phyloP scores from a whole-genome alignment of 1,140 invertebrate genomes.

The Schlechtendalia chinensis region DNA sequence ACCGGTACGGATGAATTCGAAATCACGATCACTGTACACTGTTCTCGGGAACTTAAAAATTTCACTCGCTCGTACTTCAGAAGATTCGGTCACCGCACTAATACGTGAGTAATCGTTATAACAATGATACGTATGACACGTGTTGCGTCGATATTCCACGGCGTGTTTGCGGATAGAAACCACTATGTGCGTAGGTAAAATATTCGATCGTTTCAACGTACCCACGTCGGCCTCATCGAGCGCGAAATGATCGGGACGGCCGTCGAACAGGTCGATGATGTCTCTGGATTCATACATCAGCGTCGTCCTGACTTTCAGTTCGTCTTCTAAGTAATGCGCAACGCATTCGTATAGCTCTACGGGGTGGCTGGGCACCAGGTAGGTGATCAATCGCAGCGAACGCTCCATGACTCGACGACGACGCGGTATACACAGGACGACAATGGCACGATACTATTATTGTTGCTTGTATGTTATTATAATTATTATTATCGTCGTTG shows the following conservation, averaged over 20 bases:
- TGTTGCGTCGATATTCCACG: too few species aligned
- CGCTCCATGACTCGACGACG: not conserved
- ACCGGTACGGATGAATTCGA: too few species aligned
- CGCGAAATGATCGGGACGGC: slow-evolving; percentile 62
- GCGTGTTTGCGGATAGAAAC: too few species aligned
- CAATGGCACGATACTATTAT: not conserved
- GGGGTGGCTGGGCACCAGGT: slow-evolving; percentile 64
- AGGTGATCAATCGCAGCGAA: slow-evolving; percentile 60
- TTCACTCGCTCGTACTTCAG: too few species aligned
- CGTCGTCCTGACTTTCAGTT: slow-evolving; percentile 58
- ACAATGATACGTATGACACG: too few species aligned
- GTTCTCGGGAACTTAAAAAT: too few species aligned
- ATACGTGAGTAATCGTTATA: too few species aligned
- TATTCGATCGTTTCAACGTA: slow-evolving; percentile 52
- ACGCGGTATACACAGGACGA: not conserved
- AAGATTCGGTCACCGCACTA: too few species aligned
- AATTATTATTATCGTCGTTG: too few species aligned
- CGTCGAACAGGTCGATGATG: slow-evolving; percentile 56
- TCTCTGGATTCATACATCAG: slow-evolving; percentile 63
- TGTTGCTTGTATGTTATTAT: too few species aligned
- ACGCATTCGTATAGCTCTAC: slow-evolving; percentile 64
- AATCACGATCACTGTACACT: too few species aligned
- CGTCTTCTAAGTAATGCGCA: slow-evolving; percentile 61
- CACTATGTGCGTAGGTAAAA: too few species aligned
- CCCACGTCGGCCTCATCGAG: slow-evolving; percentile 62